Evolutionary conservation across 2,797 vertebrate species (phyloP).

Genomic region (Sparidentex hasta): DNA sequence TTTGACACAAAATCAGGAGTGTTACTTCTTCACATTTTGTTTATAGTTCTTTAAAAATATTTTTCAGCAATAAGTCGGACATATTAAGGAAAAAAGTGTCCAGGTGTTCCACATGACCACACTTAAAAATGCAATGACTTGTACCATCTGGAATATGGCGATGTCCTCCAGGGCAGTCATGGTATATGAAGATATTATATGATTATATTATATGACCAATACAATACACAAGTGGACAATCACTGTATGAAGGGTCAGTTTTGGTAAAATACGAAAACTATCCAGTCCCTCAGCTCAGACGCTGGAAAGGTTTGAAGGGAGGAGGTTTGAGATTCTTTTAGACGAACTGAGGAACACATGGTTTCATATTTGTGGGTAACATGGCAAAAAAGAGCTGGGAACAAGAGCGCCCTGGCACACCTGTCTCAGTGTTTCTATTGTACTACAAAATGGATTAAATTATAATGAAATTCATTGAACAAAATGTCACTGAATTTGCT

Average conservation of each 20-base stretch:
- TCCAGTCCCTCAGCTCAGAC: background rate
- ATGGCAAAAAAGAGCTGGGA: background rate
- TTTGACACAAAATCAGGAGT: too few species aligned
- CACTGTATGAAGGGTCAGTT: background rate
- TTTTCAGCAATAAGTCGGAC: too few species aligned
- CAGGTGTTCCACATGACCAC: background rate
- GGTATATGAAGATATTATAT: background rate
- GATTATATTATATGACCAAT: too few species aligned
- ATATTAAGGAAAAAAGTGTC: background rate
- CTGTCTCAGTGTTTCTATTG: background rate
- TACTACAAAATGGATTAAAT: background rate
- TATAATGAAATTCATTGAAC: background rate
- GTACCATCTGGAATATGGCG: fast-evolving
- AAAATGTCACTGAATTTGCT: background rate
- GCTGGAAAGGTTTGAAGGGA: background rate
- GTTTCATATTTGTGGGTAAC: background rate
- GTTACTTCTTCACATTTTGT: too few species aligned
- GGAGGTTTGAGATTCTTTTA: too few species aligned
- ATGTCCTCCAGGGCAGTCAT: background rate
- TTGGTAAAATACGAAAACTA: background rate
- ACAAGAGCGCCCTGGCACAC: background rate
- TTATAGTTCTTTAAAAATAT: too few species aligned
- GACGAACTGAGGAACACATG: background rate
- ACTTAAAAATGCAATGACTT: background rate
- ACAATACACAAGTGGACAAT: background rate